phyloP scores from a whole-genome alignment of 1,140 invertebrate species.

The Drosophila truncata region DNA sequence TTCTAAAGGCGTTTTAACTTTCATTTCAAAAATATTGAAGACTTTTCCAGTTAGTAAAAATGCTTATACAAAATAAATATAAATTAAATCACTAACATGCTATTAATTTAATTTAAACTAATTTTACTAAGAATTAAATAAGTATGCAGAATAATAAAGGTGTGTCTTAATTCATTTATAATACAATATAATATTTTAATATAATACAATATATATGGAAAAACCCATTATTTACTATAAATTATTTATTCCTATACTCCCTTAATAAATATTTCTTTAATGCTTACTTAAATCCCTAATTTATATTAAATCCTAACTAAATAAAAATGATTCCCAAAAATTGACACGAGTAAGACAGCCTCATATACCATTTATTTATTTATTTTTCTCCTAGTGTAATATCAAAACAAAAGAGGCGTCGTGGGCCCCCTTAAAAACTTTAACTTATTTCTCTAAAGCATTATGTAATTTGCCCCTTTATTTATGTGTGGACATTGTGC shows the following conservation, averaged over 20 bases:
- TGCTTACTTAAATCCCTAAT: background rate
- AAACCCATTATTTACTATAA: background rate
- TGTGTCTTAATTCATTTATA: background rate
- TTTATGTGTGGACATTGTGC: slow-evolving; percentile 54
- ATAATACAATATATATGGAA: background rate
- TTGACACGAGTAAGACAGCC: too few relatives aligned
- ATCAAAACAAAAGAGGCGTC: slow-evolving; percentile 42
- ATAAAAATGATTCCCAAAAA: too few relatives aligned
- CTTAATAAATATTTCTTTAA: background rate
- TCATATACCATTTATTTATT: too few relatives aligned
- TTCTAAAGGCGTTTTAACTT: background rate
- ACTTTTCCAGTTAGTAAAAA: too few relatives aligned
- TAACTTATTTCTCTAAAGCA: slow-evolving; percentile 32
- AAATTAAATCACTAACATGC: background rate
- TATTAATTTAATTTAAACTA: too few relatives aligned
- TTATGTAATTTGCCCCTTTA: slow-evolving; percentile 58
- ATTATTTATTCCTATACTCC: background rate
- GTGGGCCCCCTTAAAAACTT: slow-evolving; percentile 16
- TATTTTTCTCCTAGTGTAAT: slow-evolving; percentile 3
- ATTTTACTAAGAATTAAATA: too few relatives aligned
- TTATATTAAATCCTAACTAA: background rate
- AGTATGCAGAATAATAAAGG: background rate
- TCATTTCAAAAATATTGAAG: background rate
- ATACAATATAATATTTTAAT: background rate
- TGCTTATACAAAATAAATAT: background rate